Evolutionary conservation across 2,113 vertebrate species (phyloP).

Genomic region (Lycaon pictus): DNA sequence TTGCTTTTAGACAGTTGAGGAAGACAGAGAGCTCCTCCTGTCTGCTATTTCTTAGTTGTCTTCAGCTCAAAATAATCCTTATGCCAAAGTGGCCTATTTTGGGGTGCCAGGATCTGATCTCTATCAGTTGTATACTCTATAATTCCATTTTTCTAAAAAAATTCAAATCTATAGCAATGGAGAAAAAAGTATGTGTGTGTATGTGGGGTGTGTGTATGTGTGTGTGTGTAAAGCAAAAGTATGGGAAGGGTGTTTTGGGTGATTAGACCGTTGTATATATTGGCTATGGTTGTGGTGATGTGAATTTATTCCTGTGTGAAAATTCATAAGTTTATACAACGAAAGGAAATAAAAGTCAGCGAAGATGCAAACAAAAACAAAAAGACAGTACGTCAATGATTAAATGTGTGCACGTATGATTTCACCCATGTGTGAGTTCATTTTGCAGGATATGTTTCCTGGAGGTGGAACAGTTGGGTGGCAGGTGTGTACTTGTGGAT

Average conservation of each 20-base stretch:
- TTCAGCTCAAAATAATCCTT: background rate
- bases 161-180: background rate
- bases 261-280: background rate
- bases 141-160: background rate
- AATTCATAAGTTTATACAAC: background rate
- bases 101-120: background rate
- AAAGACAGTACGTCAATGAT: background rate
- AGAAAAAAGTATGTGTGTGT: background rate
- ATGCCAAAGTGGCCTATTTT: background rate
- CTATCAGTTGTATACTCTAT: background rate
- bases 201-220: background rate
- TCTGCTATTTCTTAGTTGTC: background rate
- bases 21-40: background rate
- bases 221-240: background rate
- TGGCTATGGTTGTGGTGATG: background rate
- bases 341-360: background rate
- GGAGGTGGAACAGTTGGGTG: background rate
- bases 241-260: background rate
- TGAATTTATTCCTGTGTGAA: background rate
- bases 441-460: background rate
- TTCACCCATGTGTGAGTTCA: background rate
- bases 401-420: fast-evolving
- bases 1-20: background rate
- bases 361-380: background rate
- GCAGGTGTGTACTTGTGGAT: background rate